Percentiles rank a stretch among this genome's conserved stretches.
Conservation (phyloP, 1,140 invertebrate species). For the Drosophila oshimai region DNA sequence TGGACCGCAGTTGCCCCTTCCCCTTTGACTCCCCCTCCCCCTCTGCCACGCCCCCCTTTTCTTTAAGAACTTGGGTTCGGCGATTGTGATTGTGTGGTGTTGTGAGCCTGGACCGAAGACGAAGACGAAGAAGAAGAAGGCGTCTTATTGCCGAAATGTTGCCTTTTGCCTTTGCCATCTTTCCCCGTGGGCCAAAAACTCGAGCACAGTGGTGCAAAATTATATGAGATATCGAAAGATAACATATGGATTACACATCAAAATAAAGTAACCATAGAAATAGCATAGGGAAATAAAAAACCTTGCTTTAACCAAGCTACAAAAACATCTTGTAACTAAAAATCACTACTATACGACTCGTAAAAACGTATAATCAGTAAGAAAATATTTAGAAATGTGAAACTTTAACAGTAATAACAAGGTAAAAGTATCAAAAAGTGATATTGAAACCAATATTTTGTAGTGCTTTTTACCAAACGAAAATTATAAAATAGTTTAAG, state of each 20-base stretch:
- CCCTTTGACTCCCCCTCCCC: neutral
- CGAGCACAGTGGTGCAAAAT: slow-evolving; percentile 44
- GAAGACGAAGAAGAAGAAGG: slow-evolving; percentile 42
- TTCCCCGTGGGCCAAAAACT: slow-evolving; percentile 2
- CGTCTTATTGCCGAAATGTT: slow-evolving; percentile 80
- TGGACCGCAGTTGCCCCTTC: slow-evolving; percentile 58
- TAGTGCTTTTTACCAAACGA: too few species aligned
- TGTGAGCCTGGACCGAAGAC: slow-evolving; percentile 50
- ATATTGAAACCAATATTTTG: too few species aligned
- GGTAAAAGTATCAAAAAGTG: too few species aligned
- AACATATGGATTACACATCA: neutral
- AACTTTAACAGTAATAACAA: too few species aligned
- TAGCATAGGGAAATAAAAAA: neutral
- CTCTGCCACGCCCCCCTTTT: neutral
- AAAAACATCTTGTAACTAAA: too few species aligned
- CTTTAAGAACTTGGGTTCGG: slow-evolving; percentile 10
- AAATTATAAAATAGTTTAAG: too few species aligned
- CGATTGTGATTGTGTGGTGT: slow-evolving; percentile 24
- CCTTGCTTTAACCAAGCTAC: too few species aligned
- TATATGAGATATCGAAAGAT: neutral
- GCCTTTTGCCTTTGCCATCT: slow-evolving; percentile 63
- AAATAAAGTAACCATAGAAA: neutral
- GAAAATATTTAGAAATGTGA: too few species aligned
- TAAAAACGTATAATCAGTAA: too few species aligned
- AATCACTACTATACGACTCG: too few species aligned